Evolutionary conservation across 2,797 vertebrate species (phyloP).

Genomic region (Chelonia mydas): DNA sequence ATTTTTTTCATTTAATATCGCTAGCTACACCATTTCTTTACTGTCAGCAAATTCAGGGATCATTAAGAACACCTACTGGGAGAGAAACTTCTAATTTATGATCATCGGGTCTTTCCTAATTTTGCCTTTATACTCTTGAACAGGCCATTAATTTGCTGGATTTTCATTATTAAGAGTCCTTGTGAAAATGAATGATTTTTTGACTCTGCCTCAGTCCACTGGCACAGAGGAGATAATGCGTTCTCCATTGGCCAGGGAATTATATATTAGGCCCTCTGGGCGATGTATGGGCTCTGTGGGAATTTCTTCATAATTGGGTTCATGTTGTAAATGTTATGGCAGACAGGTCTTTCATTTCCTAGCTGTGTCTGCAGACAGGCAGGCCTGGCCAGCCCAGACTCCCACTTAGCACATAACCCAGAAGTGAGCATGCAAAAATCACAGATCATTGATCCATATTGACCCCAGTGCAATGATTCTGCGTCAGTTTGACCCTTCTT

Average conservation of each 20-base stretch:
- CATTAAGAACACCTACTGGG: neutral
- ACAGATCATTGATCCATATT: neutral
- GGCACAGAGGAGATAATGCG: conserved; percentile 15
- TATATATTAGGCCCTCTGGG: conserved; percentile 48
- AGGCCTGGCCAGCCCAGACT: neutral
- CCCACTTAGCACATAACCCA: neutral
- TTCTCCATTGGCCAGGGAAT: conserved; percentile 35
- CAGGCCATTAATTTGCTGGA: neutral
- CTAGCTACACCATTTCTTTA: fast-evolving
- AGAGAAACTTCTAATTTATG: conserved; percentile 19
- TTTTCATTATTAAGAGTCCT: conserved; percentile 18
- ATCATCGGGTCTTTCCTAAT: conserved; percentile 15
- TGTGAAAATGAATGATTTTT: conserved; percentile 50
- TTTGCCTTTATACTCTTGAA: neutral
- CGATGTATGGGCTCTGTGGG: conserved; percentile 3
- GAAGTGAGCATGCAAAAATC: neutral
- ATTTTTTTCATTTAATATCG: neutral
- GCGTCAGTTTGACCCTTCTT: neutral
- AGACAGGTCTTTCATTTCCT: neutral
- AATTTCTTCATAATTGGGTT: neutral
- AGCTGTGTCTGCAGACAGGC: neutral
- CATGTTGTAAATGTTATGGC: neutral
- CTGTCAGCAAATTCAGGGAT: neutral
- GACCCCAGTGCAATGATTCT: neutral
- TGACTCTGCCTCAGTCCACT: neutral